Conservation (phyloP, 2,797 vertebrate genomes). For the Platalea minor region DNA sequence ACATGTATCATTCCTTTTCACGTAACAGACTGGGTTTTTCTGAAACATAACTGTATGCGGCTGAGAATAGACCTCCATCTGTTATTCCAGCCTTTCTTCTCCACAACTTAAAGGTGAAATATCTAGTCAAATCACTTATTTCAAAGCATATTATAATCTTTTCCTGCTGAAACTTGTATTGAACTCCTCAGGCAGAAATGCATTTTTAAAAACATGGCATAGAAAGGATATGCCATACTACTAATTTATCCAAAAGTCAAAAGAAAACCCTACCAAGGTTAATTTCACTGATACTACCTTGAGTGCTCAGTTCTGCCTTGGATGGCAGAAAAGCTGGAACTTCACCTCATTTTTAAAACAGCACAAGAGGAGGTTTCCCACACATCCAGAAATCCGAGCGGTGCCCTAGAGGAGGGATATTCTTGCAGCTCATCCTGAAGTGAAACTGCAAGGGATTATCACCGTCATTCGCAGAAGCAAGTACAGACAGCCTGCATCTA, state of each 20-base stretch:
- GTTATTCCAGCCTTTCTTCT: background rate
- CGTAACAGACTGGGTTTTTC: fast-evolving
- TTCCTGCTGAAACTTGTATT: background rate
- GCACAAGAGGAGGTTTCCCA: background rate
- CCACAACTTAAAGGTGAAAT: background rate
- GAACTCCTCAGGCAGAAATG: background rate
- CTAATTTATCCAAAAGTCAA: background rate
- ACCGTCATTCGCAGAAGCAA: background rate
- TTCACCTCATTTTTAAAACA: background rate
- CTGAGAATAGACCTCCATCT: background rate
- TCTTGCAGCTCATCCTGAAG: background rate
- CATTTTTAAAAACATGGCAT: background rate
- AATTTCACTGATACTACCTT: background rate
- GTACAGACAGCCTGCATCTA: background rate
- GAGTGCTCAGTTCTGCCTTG: background rate
- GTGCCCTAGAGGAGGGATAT: background rate
- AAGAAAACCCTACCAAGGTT: background rate
- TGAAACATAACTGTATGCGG: background rate
- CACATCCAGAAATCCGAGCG: background rate
- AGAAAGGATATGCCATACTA: background rate
- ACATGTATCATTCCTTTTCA: background rate
- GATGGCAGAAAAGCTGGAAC: background rate
- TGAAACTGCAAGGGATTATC: background rate
- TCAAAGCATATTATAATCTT: background rate
- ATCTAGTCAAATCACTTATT: background rate